Evolutionary conservation across 2,113 vertebrate genomes (phyloP), one percentile per base, ranked within the genome.

Genomic region (Eleginops maclovinus): DNA sequence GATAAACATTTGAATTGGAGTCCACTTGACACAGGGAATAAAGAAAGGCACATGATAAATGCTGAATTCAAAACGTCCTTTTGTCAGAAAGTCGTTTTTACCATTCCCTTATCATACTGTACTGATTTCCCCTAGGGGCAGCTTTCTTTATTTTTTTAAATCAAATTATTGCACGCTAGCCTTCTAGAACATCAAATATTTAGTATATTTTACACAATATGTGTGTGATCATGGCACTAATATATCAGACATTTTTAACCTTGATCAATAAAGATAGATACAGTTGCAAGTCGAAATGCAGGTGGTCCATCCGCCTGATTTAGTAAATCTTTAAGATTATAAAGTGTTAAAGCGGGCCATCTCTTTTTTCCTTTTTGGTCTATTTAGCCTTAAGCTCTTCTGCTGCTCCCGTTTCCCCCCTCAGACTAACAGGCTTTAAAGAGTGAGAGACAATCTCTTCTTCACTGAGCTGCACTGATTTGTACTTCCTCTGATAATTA

Each of bases 401-500:
- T 66, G 21, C 59, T 76, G 59, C 53, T 72, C 62, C 75, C 17
- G 55, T 53, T 75, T 74, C 24, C 64, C 44, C 58, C 65, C 51
- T 72, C 58, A 65, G 56, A 61, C 44, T 78, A 56, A 71, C 82
- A 54, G 73, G 65, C 76, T 70, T 75, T 28, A 65, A 51, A 44
- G 53, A 65, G 17, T n/a, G 17, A 67, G 26, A 54, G 40, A 79
- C 72, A 71, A 51, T 55, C 66, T 62, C 24, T 17, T 15, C 56
- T n/a, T 36, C 69, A 58, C 22, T 2, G 65, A 51, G 65, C 36
- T 64, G 36, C 55, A 73, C 72, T 76, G 55, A 80, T 81, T 75
- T 81, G n/a, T 71, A 21, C 44, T 51, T 79, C 46, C 43, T 61
- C 44, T 68, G 67, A 65, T 77, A 65, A 89, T 79, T 67, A 82